Base-by-base conservation (phyloP, 2,113 vertebrate genomes). In the Cygnus buccinator region DNA sequence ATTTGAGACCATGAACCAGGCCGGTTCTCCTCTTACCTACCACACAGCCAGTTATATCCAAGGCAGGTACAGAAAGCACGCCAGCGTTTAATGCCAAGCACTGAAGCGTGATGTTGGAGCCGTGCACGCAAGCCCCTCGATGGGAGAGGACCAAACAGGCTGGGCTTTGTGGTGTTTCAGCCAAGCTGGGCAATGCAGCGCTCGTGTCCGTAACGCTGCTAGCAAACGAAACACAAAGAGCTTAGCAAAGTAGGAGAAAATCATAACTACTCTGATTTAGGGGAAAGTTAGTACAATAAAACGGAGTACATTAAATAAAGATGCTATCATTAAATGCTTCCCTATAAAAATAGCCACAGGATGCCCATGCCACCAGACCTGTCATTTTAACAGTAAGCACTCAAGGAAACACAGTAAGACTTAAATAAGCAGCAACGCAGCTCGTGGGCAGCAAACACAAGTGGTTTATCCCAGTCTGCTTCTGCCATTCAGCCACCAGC, bases 31-130 rank as follows among this genome's bases (percentile, higher is more conserved):
- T n/a, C 61, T 5, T 1, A 58, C 33, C 18, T 39, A 48, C n/a
- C 43, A 16, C 44, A 20, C 17, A 28, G 29, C 22, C 57, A 26
- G 23, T 12, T 37, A 20, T 18, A 50, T 44, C 52, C 28, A 33
- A 28, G 62, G 11, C 28, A 57, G 52, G 61, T 26, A 9, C 19
- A 26, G 20, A 23, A 46, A n/a, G 43, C 11, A 10, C 1, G 3
- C 7, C 46, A 58, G 54, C 41, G 21, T 0, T 1, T 4, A 68
- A 18, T 21, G 33, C 2, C 1, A 35, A 25, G 18, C 37, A 21
- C 0, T 4, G 41, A 33, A 65, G 23, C 0, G 0, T 2, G 37
- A 85, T 19, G 19, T 0, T 31, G 23, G 63, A 74, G 35, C 61
- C 23, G 67, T 39, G 70, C 16, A 22, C 46, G 33, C 35, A n/a